Percentiles rank a stretch among this genome's conserved stretches.
Evolutionary conservation across 2,797 vertebrate genomes (phyloP).

Genomic region (Sus cebifrons): DNA sequence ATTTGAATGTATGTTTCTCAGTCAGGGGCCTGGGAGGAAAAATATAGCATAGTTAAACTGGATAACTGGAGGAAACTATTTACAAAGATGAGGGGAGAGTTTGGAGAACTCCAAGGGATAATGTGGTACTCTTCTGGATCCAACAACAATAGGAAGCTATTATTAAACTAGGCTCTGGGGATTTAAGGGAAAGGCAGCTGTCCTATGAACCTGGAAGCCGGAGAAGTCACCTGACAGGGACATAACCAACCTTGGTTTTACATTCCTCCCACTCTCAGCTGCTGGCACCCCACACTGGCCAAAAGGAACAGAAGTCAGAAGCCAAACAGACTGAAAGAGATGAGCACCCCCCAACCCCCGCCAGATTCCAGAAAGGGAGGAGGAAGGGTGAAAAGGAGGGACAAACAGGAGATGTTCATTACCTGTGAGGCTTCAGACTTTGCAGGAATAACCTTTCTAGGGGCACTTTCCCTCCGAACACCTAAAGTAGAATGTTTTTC

Average conservation of each 20-base stretch:
- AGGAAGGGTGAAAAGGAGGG: neutral
- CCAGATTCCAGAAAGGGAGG: neutral
- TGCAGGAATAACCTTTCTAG: neutral
- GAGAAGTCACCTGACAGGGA: neutral
- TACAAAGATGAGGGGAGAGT: neutral
- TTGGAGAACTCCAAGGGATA: neutral
- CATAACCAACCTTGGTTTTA: neutral
- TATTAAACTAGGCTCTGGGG: neutral
- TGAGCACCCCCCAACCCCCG: neutral
- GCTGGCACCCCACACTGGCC: neutral
- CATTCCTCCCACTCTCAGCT: neutral
- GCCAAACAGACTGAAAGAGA: neutral
- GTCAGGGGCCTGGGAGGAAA: conserved; percentile 4
- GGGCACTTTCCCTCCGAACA: neutral
- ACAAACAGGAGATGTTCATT: neutral
- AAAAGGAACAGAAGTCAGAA: conserved; percentile 30
- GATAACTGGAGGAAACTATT: neutral
- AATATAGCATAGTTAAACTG: neutral
- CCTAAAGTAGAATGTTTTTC: conserved; percentile 11
- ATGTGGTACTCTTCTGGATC: neutral
- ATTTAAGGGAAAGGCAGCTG: neutral
- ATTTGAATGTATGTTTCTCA: neutral
- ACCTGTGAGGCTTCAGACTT: neutral
- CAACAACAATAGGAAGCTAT: neutral
- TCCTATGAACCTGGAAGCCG: neutral